Evolutionary conservation across 2,113 vertebrate genomes (phyloP), one percentile per base, ranked within the genome.

Genomic region (Elaphurus davidianus): DNA sequence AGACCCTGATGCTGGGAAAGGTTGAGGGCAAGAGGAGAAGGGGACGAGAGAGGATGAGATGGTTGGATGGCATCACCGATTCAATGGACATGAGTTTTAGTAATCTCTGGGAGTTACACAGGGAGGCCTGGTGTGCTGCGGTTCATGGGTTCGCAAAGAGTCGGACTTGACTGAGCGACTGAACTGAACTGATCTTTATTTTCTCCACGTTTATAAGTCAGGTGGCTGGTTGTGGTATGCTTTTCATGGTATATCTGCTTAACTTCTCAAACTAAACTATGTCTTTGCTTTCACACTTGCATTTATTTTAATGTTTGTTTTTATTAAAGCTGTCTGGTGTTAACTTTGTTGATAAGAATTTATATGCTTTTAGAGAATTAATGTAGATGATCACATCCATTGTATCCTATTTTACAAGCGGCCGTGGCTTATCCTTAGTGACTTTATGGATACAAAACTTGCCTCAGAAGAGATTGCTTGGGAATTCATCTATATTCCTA

Each of bases 281-380:
- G 4, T 79, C 27, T 91, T 96, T 62, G 40, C 36, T 87, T 94
- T 94, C 23, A 89, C 9, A 88, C 27, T 33, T 90, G 8, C 10
- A 19, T 67, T 92, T 36, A 6, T 62, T 90, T 97, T 88, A 50
- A 55, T 93, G 21, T 25, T 79, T 28, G 1, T 25, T 62, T 97
- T 74, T 79, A 74, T 81, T 47, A 96, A 93, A 90, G 54, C 7
- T 97, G 23, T 67, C 43, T 47, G 1, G 7, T 94, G n/a, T 3
- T 97, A 96, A 83, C 79, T 50, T 92, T 87, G 13, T 71, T 93
- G 47, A 59, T 92, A 88, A 5, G 87, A 76, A 30, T 43, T 13
- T 87, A 62, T 87, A 54, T 67, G 16, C 0, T 36, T 19, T 83
- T 90, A 95, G 7, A 59, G 16, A 1, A 19, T 91, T 90, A 76